Evolutionary conservation across 1,140 invertebrate genomes (phyloP).

Genomic region (Aphidius gifuensis): DNA sequence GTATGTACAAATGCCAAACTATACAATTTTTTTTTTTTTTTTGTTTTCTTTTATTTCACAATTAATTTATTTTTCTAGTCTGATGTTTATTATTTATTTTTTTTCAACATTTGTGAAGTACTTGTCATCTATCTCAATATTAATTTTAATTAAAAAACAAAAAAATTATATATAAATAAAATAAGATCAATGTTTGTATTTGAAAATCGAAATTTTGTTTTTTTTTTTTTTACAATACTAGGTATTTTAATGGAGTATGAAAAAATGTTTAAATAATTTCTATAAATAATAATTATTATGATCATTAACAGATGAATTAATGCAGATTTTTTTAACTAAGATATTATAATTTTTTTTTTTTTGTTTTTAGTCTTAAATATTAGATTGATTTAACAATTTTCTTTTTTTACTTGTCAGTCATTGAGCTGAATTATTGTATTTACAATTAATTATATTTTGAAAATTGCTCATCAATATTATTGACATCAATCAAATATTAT

Average conservation of each 20-base stretch:
- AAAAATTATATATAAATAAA: not conserved
- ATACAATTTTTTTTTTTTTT: slow-evolving; percentile 11
- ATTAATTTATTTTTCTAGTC: slow-evolving; percentile 20
- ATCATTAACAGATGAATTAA: too few species aligned
- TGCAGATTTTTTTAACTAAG: too few species aligned
- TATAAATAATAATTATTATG: too few species aligned
- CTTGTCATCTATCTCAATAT: slow-evolving; percentile 25
- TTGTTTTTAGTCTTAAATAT: too few species aligned
- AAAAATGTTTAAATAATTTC: not conserved
- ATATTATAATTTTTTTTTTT: too few species aligned
- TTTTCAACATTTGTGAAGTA: slow-evolving; percentile 40
- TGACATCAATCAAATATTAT: too few species aligned
- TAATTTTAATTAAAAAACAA: not conserved
- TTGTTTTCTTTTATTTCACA: not conserved
- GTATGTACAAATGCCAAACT: slow-evolving; percentile 23
- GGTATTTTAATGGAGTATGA: not conserved
- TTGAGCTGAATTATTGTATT: too few species aligned
- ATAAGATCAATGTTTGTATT: slow-evolving; percentile 1
- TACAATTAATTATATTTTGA: too few species aligned
- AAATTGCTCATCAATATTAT: too few species aligned
- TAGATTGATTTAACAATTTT: too few species aligned
- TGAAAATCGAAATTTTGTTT: not conserved
- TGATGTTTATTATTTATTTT: slow-evolving; percentile 1
- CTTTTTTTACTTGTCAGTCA: too few species aligned
- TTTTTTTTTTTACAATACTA: not conserved